Percentiles rank a stretch among this genome's conserved stretches.
Evolutionary conservation across 2,888 invertebrate species (phyloP).

Genomic region (Hetaerina titia): DNA sequence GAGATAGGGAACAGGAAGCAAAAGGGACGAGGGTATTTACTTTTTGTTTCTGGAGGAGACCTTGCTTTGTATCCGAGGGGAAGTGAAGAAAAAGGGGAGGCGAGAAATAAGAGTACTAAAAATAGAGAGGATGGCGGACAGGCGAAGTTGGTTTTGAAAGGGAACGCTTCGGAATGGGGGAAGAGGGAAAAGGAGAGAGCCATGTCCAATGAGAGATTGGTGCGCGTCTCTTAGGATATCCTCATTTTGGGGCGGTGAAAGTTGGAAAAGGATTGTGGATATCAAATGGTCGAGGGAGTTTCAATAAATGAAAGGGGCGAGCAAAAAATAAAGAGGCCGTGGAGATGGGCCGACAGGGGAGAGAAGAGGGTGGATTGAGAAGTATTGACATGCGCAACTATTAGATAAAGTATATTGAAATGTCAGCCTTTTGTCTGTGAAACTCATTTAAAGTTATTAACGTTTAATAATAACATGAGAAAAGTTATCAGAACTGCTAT

Average conservation of each 20-base stretch:
- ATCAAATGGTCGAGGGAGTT: background rate
- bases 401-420: no score
- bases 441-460: no score
- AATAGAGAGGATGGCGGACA: background rate
- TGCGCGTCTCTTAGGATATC: background rate
- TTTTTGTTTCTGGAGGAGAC: background rate
- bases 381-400: no score
- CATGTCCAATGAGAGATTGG: slow-evolving; percentile 1
- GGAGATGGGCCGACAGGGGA: background rate
- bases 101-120: background rate
- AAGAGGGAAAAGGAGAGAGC: background rate
- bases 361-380: background rate
- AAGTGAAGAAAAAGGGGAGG: background rate
- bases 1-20: no score
- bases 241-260: slow-evolving; percentile 5
- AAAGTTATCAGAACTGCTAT: no score
- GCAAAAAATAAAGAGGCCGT: background rate
- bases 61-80: slow-evolving; percentile 22
- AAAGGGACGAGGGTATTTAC: background rate
- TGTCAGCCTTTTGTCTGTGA: no score
- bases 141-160: background rate
- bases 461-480: no score
- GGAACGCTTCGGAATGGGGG: background rate
- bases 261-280: background rate
- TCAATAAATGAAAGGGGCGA: background rate